Conservation (phyloP, 2,888 invertebrate genomes). For the Cheilosia grossa region DNA sequence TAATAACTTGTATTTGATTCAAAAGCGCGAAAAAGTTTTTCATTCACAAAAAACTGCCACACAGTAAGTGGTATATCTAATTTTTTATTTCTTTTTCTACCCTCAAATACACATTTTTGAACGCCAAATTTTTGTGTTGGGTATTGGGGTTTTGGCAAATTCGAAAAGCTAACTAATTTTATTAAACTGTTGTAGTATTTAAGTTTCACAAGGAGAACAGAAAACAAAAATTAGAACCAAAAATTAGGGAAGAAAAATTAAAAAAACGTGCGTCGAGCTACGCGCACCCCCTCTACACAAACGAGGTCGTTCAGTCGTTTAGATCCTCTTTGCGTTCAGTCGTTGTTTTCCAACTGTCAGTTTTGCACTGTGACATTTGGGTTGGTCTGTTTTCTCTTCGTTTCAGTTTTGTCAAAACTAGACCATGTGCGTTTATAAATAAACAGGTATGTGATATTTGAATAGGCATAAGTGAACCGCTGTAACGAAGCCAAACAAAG, state of each 20-base stretch:
- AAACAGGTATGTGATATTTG: constrained; percentile 10
- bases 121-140: not conserved
- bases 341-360: constrained; percentile 61
- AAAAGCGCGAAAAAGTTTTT: constrained; percentile 41
- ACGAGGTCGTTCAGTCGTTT: too few relatives aligned
- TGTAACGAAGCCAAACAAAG: not conserved
- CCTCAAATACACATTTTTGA: constrained; percentile 3
- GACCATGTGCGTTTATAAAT: constrained; percentile 26
- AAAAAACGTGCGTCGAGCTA: constrained; percentile 70
- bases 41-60: constrained; percentile 17
- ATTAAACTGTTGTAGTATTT: not conserved
- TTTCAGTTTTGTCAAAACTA: constrained; percentile 8
- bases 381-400: constrained; percentile 8
- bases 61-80: constrained; percentile 6
- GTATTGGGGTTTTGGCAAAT: not conserved
- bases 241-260: constrained; percentile 65
- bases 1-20: not conserved
- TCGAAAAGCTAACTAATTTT: constrained; percentile 4
- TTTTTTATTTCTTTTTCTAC: not conserved
- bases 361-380: constrained; percentile 20
- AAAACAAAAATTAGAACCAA: constrained; percentile 65
- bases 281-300: constrained; percentile 68
- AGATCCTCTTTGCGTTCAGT: too few relatives aligned
- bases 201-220: constrained; percentile 28
- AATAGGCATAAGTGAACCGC: not conserved